Percentiles rank a stretch among this genome's conserved stretches.
Evolutionary conservation across 1,140 invertebrate species (phyloP).

Genomic region (Neomicropteryx cornuta): DNA sequence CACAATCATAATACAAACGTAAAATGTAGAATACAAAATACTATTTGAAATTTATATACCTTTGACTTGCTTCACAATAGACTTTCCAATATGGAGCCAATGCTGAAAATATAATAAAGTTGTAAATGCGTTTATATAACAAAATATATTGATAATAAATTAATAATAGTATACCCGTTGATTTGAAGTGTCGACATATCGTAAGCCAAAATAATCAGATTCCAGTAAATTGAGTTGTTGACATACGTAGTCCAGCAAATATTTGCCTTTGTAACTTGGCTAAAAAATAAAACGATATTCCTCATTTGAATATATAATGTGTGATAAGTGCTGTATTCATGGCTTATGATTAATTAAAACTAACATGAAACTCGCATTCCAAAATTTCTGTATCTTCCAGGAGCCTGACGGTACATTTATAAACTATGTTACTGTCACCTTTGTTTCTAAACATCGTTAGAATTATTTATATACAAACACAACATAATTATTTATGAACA

Average conservation of each 20-base stretch:
- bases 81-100: constrained; percentile 90
- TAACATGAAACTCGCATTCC: constrained; percentile 92
- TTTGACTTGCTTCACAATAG: constrained; percentile 91
- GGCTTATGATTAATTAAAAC: constrained; percentile 16
- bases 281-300: constrained; percentile 38
- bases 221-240: constrained; percentile 88
- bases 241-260: constrained; percentile 87
- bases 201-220: constrained; percentile 94
- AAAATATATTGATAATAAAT: constrained; percentile 5
- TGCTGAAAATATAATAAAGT: constrained; percentile 58
- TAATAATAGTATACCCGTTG: constrained; percentile 65
- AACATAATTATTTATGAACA: too few species aligned
- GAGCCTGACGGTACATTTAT: constrained; percentile 87
- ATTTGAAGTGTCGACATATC: constrained; percentile 85
- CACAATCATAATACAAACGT: too few species aligned
- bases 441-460: constrained; percentile 47
- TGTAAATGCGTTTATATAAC: constrained; percentile 6
- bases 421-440: constrained; percentile 76
- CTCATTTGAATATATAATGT: background rate
- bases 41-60: too few species aligned
- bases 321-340: constrained; percentile 1
- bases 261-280: constrained; percentile 88
- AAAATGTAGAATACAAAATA: too few species aligned
- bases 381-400: constrained; percentile 91
- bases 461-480: too few species aligned